These are phyloP conservation scores for Seriola rivoliana DNA, from an alignment of 2,113 vertebrate species.

Conservation along the genomic window DNA sequence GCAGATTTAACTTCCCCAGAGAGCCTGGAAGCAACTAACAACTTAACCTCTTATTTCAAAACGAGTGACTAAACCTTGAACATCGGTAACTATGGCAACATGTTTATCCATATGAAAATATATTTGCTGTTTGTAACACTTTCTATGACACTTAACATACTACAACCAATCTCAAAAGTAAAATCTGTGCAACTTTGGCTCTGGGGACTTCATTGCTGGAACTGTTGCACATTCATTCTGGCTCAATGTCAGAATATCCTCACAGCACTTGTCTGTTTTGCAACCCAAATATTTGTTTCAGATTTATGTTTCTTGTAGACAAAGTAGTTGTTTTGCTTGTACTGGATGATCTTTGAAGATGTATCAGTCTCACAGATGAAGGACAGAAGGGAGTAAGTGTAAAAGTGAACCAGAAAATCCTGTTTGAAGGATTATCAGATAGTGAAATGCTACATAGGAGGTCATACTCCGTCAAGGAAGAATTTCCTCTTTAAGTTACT, in stretches of 20 bases:
- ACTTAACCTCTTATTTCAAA: slow-evolving; percentile 9
- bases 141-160: slow-evolving; percentile 31
- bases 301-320: neutral
- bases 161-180: slow-evolving; percentile 24
- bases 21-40: neutral
- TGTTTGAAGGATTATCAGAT: neutral
- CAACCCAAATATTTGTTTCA: slow-evolving; percentile 38
- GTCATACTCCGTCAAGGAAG: no score
- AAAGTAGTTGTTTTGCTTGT: neutral
- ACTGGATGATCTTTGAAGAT: neutral
- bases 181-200: slow-evolving; percentile 19
- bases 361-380: neutral
- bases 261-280: slow-evolving; percentile 17
- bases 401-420: neutral
- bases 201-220: slow-evolving; percentile 22
- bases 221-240: slow-evolving; percentile 31
- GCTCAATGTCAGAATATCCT: slow-evolving; percentile 20
- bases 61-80: slow-evolving; percentile 8
- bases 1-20: neutral
- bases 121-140: slow-evolving; percentile 15
- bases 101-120: slow-evolving; percentile 6
- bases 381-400: neutral
- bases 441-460: neutral
- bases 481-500: no score
- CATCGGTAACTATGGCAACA: slow-evolving; percentile 6